A percentile compares a stretch with the other conserved stretches of the same genome.
phyloP scores from a whole-genome alignment of 2,797 vertebrate genomes.

The Acomys russatus region DNA sequence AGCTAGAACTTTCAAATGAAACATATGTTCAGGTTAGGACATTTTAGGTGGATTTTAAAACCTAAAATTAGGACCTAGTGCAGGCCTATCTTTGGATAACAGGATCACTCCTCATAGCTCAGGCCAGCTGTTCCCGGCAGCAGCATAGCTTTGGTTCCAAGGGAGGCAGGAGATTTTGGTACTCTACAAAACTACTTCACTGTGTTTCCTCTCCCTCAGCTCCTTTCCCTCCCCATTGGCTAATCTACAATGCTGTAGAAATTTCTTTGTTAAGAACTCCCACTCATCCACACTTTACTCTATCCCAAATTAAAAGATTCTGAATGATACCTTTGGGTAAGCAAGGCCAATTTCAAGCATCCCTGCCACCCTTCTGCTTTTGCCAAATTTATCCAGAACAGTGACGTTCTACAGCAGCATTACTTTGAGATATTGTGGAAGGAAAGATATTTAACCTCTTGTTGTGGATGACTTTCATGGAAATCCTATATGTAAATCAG shows the following conservation, averaged over 20 bases:
- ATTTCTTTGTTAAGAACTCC: neutral
- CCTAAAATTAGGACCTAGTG: neutral
- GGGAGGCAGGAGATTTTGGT: neutral
- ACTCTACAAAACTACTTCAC: neutral
- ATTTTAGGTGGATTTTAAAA: neutral
- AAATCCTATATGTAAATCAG: neutral
- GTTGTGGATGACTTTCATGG: neutral
- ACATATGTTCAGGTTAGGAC: neutral
- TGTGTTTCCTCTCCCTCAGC: rapidly evolving
- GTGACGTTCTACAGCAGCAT: neutral
- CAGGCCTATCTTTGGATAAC: neutral
- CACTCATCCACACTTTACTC: neutral
- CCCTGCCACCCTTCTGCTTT: neutral
- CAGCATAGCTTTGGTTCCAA: neutral
- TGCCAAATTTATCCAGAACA: slow-evolving; percentile 19
- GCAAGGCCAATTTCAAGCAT: neutral
- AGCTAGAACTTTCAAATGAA: slow-evolving; percentile 58
- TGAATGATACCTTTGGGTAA: slow-evolving; percentile 15
- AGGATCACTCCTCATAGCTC: neutral
- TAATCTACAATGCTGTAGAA: neutral
- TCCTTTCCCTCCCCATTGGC: too few species aligned
- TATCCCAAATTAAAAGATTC: slow-evolving; percentile 36
- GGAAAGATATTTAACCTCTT: neutral
- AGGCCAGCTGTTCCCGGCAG: neutral
- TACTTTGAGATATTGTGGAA: neutral